Base-by-base conservation (phyloP, 2,888 invertebrate genomes). In the Cephus spinipes region DNA sequence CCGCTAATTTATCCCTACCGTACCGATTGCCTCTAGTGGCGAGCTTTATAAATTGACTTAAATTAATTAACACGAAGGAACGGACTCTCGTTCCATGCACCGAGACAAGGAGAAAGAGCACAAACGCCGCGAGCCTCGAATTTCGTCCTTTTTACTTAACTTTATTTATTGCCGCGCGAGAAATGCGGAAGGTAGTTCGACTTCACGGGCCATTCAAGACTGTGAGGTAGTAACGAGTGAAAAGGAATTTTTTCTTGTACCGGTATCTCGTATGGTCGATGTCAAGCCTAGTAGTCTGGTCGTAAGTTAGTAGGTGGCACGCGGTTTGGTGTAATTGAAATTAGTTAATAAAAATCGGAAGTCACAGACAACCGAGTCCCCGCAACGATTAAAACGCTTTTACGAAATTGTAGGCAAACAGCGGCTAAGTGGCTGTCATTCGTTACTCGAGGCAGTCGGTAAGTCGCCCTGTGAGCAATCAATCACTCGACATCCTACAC, bases 401-500 rank as follows among this genome's bases (percentile, higher is more conserved):
- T 87, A 88, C 88, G 88, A 91, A 90, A 91, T 90, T 90, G 90
- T 91, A 90, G 90, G 90, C 90, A 90, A 91, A 91, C 90, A 89
- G 90, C 89, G 89, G 89, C 89, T 91, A 91, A 91, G 91, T 91
- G 91, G 91, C 91, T 91, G 91, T 91, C 91, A 91, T 91, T 91
- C 90, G 89, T 91, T 89, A 89, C 88, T 89, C 87, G 85, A 88
- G 89, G 90, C 89, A 89, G 90, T 90, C 89, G 86, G 90, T 90
- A 90, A 91, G 91, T 91, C 90, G 89, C 87, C 86, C 85, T 89
- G 90, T 91, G 90, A 91, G 91, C 91, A 90, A 91, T 91, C 91
- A 91, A 91, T 91, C 91, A 91, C 89, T 86, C 89, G 85, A 82
- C 82, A 81, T 83, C 81, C 83, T 83, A 82, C 82, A 84, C 83